Conservation (phyloP, 92 coral and sea anemone genomes). For the Epizoanthus ramosus region DNA sequence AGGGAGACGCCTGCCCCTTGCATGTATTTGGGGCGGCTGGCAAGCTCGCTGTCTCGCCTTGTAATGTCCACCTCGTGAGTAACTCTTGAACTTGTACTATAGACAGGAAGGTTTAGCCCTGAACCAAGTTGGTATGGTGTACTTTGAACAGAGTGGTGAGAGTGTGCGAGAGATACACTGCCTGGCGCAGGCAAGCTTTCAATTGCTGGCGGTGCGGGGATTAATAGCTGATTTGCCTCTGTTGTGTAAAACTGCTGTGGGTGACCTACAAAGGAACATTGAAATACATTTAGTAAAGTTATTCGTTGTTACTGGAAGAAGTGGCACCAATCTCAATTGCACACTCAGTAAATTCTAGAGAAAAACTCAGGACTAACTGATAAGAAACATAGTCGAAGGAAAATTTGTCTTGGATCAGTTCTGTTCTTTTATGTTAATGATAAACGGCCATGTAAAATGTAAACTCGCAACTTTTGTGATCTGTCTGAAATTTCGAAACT, state of each 20-base stretch:
- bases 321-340: constrained; percentile 10
- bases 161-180: constrained; percentile 53
- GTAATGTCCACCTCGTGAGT: constrained; percentile 58
- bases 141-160: constrained; percentile 68
- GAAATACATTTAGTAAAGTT: constrained; percentile 7
- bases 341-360: not conserved
- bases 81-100: constrained; percentile 49
- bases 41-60: constrained; percentile 50
- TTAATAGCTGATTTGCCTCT: constrained; percentile 68
- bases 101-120: constrained; percentile 63
- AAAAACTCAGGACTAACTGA: not conserved
- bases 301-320: too few species aligned
- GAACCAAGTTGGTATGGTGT: constrained; percentile 59
- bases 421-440: not conserved
- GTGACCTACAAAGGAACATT: constrained; percentile 42
- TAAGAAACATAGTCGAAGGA: too few species aligned
- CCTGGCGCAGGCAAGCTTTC: constrained; percentile 70
- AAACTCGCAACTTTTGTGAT: too few species aligned
- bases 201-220: constrained; percentile 74
- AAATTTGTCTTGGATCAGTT: too few species aligned
- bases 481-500: constrained; percentile 2
- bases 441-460: not conserved
- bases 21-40: constrained; percentile 65
- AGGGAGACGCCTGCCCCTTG: constrained; percentile 72
- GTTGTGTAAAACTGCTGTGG: constrained; percentile 74